phyloP scores from a whole-genome alignment of 2,888 invertebrate genomes.

The Amiota communis region DNA sequence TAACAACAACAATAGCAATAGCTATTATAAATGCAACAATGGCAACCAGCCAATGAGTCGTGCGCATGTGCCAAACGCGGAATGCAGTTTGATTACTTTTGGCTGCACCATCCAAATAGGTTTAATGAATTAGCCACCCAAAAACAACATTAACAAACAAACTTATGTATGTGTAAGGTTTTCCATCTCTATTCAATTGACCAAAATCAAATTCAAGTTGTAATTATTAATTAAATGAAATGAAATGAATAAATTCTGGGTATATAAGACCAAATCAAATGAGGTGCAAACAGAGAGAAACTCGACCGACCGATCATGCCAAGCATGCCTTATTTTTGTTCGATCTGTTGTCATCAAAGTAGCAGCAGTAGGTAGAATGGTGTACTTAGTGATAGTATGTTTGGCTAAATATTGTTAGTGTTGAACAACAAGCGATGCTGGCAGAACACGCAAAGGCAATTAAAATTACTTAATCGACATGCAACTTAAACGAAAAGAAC shows the following conservation, averaged over 20 bases:
- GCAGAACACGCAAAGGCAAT: conserved; percentile 29
- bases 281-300: conserved; percentile 1
- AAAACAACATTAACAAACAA: neutral
- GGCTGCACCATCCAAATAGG: neutral
- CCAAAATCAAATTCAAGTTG: conserved; percentile 8
- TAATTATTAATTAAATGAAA: conserved; percentile 26
- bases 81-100: conserved; percentile 19
- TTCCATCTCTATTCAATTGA: neutral
- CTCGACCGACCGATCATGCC: neutral
- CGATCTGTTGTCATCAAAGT: no score
- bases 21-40: conserved; percentile 13
- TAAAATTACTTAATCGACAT: conserved; percentile 29
- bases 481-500: neutral
- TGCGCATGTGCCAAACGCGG: conserved; percentile 8
- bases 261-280: neutral
- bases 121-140: conserved; percentile 16
- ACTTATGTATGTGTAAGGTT: neutral
- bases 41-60: conserved; percentile 1
- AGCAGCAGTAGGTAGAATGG: neutral
- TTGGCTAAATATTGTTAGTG: neutral
- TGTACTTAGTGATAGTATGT: neutral
- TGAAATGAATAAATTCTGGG: neutral
- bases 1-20: neutral
- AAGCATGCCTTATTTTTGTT: no score
- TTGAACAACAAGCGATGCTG: conserved; percentile 11